Percentiles rank a stretch among this genome's conserved stretches.
phyloP scores from a whole-genome alignment of 1,140 invertebrate species.

The Fopius arisanus region DNA sequence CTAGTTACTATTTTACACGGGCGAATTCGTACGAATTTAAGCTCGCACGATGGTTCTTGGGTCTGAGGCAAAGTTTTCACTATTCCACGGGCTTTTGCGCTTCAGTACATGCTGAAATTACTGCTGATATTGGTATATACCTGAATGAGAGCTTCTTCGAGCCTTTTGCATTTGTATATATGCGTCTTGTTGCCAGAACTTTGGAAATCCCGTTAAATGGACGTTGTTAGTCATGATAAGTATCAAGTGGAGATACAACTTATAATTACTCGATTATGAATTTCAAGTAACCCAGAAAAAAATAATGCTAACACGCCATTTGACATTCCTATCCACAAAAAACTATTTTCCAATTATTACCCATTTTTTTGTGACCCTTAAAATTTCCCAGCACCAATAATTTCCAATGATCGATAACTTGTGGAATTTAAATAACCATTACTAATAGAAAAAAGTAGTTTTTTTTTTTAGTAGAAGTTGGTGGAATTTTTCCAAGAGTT shows the following conservation, averaged over 20 bases:
- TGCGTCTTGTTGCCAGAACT: neutral
- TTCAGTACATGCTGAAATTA: conserved; percentile 11
- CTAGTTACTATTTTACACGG: neutral
- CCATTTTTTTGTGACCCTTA: too few species aligned
- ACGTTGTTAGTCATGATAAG: neutral
- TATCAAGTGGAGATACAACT: neutral
- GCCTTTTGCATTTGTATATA: neutral
- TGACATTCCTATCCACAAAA: too few species aligned
- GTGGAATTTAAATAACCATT: too few species aligned
- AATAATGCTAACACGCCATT: too few species aligned
- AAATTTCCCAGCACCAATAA: too few species aligned
- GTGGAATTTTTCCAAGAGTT: too few species aligned
- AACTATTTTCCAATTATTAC: too few species aligned
- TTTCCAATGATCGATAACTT: too few species aligned
- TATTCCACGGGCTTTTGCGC: neutral
- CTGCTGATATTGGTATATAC: conserved; percentile 12
- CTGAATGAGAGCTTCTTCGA: neutral
- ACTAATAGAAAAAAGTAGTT: too few species aligned
- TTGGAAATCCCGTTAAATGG: conserved; percentile 1
- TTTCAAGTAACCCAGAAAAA: too few species aligned
- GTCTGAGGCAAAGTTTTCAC: neutral
- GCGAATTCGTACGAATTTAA: conserved; percentile 5
- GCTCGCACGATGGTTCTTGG: neutral
- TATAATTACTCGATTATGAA: neutral
- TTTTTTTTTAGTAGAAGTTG: too few species aligned